Percentiles rank a stretch among this genome's conserved stretches.
These are phyloP conservation scores for Drosophila buzzatii DNA, from an alignment of 2,888 invertebrate species.

Conservation along the genomic window DNA sequence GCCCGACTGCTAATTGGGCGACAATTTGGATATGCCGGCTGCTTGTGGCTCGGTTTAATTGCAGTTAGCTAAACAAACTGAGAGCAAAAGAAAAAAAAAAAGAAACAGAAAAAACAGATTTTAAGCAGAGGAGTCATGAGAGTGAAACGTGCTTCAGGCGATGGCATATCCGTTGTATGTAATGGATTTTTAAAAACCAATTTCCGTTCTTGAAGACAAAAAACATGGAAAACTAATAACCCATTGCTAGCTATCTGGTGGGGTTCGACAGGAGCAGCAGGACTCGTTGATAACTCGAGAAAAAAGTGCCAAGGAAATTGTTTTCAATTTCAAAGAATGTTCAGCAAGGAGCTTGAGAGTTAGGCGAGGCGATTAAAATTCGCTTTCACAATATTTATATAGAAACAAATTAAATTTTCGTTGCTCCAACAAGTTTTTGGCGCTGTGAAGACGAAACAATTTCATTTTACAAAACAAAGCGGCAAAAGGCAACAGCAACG, in stretches of 20 bases:
- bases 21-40: conserved; percentile 42
- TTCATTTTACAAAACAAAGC: conserved; percentile 75
- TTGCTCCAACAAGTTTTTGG: conserved; percentile 64
- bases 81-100: background rate
- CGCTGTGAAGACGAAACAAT: conserved; percentile 61
- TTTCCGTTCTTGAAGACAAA: conserved; percentile 61
- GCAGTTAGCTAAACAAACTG: conserved; percentile 26
- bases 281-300: conserved; percentile 28
- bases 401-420: conserved; percentile 76
- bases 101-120: background rate
- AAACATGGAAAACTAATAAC: conserved; percentile 76
- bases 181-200: conserved; percentile 80
- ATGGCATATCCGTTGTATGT: conserved; percentile 48
- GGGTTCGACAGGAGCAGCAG: conserved; percentile 27
- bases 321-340: conserved; percentile 75
- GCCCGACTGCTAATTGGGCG: conserved; percentile 47
- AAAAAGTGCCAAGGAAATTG: conserved; percentile 74
- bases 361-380: conserved; percentile 71
- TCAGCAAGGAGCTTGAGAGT: conserved; percentile 48
- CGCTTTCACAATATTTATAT: conserved; percentile 79
- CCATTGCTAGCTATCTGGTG: conserved; percentile 53
- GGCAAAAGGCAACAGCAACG: conserved; percentile 27
- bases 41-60: conserved; percentile 58
- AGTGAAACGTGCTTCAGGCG: conserved; percentile 38
- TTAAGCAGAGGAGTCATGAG: conserved; percentile 31